A percentile compares a stretch with the other conserved stretches of the same genome.
These are phyloP conservation scores for Bombus vancouverensis DNA, from an alignment of 1,140 invertebrate species.

Conservation along the genomic window DNA sequence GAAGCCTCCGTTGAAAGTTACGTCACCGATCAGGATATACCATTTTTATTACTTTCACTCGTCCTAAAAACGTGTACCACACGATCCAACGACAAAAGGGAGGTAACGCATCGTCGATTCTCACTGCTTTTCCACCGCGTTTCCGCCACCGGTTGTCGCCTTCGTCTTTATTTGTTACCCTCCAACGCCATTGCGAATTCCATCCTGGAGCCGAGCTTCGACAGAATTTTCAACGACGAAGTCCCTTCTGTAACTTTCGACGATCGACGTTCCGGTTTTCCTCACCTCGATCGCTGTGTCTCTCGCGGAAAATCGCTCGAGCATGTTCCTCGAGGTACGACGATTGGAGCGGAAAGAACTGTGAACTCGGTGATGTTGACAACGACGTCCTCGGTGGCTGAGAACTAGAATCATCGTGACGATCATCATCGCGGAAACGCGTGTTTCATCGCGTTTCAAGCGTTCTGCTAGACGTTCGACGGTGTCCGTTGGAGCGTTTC, in stretches of 20 bases:
- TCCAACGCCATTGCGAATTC: background rate
- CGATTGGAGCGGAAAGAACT: background rate
- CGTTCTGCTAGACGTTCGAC: background rate
- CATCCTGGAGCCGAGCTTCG: background rate
- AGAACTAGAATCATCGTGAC: background rate
- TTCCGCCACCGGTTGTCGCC: background rate
- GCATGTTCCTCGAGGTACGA: background rate
- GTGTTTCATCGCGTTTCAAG: too few species aligned
- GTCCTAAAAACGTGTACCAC: slow-evolving; percentile 7
- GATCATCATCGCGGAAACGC: background rate
- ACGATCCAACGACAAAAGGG: slow-evolving; percentile 36
- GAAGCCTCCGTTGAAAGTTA: slow-evolving; percentile 37
- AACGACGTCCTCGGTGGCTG: background rate
- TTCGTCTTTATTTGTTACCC: background rate
- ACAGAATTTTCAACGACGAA: background rate
- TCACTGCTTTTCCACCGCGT: background rate
- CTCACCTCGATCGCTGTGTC: too few species aligned
- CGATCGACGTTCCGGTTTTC: too few species aligned
- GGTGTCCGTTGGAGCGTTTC: background rate
- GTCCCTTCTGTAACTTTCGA: background rate
- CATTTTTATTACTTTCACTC: background rate
- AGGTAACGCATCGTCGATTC: slow-evolving; percentile 13
- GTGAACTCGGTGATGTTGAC: background rate
- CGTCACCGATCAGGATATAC: slow-evolving; percentile 15
- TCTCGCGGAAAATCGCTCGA: too few species aligned